Conservation (phyloP, 2,797 vertebrate species). For the Pseudochromis fuscus region DNA sequence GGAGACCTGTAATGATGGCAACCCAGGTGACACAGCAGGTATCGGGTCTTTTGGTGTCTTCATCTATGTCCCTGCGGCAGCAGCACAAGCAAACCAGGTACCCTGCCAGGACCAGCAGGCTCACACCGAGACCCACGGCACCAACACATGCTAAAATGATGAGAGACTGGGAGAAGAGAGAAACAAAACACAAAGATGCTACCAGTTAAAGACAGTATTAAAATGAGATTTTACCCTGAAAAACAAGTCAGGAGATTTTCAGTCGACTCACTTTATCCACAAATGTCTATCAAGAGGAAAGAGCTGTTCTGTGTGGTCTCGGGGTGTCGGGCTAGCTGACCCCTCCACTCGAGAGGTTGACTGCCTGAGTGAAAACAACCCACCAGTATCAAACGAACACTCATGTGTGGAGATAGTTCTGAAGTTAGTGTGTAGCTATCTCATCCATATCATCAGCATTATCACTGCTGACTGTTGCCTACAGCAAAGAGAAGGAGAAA, state of each 20-base stretch:
- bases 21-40: conserved; percentile 92
- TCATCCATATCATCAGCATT: conserved; percentile 30
- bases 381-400: conserved; percentile 32
- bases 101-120: conserved; percentile 86
- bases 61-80: conserved; percentile 81
- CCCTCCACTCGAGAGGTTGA: background rate
- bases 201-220: conserved; percentile 14
- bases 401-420: conserved; percentile 24
- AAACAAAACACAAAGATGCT: background rate
- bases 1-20: conserved; percentile 87
- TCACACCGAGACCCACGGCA: conserved; percentile 88
- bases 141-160: conserved; percentile 88
- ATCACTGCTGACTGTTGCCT: conserved; percentile 26
- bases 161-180: conserved; percentile 85
- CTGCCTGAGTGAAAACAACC: conserved; percentile 48
- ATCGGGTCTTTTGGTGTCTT: conserved; percentile 86
- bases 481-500: conserved; percentile 4
- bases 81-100: conserved; percentile 91
- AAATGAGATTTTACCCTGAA: background rate
- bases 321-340: conserved; percentile 31
- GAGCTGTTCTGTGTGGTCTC: background rate
- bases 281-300: background rate
- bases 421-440: conserved; percentile 13
- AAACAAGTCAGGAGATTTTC: background rate
- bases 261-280: conserved; percentile 7